These are phyloP conservation scores for Henricia sp. DNA, from an alignment of 53 echinoderm and acorn worm genomes.

Conservation along the genomic window DNA sequence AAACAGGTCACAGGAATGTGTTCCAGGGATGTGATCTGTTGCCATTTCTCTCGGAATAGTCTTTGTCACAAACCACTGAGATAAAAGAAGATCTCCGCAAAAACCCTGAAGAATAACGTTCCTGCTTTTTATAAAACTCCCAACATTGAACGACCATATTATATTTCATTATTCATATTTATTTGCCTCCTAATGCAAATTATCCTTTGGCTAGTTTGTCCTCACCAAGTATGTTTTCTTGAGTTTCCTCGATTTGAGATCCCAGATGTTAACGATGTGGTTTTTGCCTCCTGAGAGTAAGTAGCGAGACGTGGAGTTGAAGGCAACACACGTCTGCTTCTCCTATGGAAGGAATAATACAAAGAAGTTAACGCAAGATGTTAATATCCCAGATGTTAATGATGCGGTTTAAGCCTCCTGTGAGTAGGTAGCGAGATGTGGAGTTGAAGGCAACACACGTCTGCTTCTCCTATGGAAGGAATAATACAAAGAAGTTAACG, in stretches of 20 bases:
- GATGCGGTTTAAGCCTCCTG: slow-evolving; percentile 83
- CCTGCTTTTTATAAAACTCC: too few relatives aligned
- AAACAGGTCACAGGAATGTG: too few relatives aligned
- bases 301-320: slow-evolving; percentile 92
- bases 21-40: too few relatives aligned
- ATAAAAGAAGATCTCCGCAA: too few relatives aligned
- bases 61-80: too few relatives aligned
- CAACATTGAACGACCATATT: too few relatives aligned
- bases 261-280: slow-evolving; percentile 86
- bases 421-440: slow-evolving; percentile 81
- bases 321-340: slow-evolving; percentile 87
- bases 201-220: too few relatives aligned
- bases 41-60: too few relatives aligned
- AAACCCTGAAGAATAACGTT: too few relatives aligned
- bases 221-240: slow-evolving; percentile 92
- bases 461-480: slow-evolving; percentile 76
- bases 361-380: too few relatives aligned
- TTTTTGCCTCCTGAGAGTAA: slow-evolving; percentile 84
- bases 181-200: too few relatives aligned
- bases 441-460: slow-evolving; percentile 92
- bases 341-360: slow-evolving; percentile 57
- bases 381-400: slow-evolving; percentile 94
- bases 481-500: not conserved
- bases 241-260: slow-evolving; percentile 84
- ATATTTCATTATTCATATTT: too few relatives aligned